phyloP scores from a whole-genome alignment of 2,888 invertebrate genomes.

The Acanthopleura granulata region DNA sequence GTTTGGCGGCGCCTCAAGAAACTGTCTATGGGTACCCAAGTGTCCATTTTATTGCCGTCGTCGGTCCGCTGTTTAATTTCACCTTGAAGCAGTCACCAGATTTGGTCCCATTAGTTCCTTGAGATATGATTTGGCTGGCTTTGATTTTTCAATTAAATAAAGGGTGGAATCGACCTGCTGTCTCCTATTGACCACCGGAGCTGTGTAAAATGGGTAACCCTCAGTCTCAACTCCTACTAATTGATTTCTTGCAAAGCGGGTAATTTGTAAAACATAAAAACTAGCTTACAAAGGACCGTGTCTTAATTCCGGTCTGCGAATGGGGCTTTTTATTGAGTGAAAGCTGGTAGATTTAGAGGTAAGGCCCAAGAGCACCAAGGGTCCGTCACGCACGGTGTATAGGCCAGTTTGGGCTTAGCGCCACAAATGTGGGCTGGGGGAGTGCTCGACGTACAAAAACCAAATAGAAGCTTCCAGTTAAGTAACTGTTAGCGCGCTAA shows the following conservation, averaged over 20 bases:
- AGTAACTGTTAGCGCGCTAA: slow-evolving; percentile 1
- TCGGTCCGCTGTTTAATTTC: slow-evolving; percentile 7
- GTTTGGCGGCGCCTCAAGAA: no score
- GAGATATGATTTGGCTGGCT: slow-evolving; percentile 15
- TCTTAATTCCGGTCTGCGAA: slow-evolving; percentile 2
- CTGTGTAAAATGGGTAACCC: slow-evolving; percentile 10
- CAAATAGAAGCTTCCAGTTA: background rate
- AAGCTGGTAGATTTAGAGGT: slow-evolving; percentile 14
- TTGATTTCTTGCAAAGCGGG: slow-evolving; percentile 17
- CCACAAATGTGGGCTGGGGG: no score
- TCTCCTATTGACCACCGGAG: background rate
- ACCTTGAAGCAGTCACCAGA: background rate
- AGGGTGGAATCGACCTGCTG: slow-evolving; percentile 5
- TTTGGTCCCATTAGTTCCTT: background rate
- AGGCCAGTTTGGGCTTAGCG: no score
- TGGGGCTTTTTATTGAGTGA: slow-evolving; percentile 13
- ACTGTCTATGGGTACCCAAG: background rate
- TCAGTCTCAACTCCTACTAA: slow-evolving; percentile 1
- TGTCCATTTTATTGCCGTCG: background rate
- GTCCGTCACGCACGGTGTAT: slow-evolving; percentile 9
- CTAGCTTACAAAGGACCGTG: slow-evolving; percentile 17
- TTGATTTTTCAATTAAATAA: slow-evolving; percentile 19
- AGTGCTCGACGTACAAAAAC: background rate
- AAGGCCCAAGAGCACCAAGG: background rate
- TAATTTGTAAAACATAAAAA: slow-evolving; percentile 20